These are phyloP conservation scores for Nothoprocta perdicaria DNA, from an alignment of 2,113 vertebrate genomes.

Conservation along the genomic window DNA sequence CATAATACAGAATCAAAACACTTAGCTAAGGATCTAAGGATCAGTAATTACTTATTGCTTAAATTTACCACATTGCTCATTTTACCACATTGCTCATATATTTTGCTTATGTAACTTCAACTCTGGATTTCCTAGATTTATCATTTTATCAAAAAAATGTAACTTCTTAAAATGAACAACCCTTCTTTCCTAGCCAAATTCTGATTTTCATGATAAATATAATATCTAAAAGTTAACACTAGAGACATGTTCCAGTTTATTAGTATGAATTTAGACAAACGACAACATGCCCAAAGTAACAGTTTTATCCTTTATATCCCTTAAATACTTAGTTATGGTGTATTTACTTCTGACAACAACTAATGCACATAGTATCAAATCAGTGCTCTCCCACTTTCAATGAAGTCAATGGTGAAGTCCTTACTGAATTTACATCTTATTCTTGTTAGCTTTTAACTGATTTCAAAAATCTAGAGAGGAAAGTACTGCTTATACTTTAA, in stretches of 20 bases:
- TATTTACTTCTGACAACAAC: not conserved
- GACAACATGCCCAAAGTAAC: not conserved
- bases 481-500: not conserved
- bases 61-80: not conserved
- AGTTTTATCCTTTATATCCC: not conserved
- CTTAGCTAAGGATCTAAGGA: not conserved
- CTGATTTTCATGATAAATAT: not conserved
- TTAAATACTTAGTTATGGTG: not conserved
- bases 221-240: not conserved
- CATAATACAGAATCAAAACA: not conserved
- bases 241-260: not conserved
- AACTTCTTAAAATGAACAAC: not conserved
- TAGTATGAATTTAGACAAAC: not conserved
- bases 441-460: not conserved
- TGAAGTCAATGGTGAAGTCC: not conserved
- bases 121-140: not conserved
- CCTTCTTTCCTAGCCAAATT: not conserved
- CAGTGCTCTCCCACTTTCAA: not conserved
- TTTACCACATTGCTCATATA: not conserved
- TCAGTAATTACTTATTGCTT: not conserved
- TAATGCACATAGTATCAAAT: not conserved
- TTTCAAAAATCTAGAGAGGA: not conserved
- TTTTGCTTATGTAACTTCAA: not conserved
- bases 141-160: not conserved
- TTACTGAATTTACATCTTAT: not conserved